Percentiles rank a stretch among this genome's conserved stretches.
Evolutionary conservation across 2,797 vertebrate genomes (phyloP).

Genomic region (Gastrophryne carolinensis): DNA sequence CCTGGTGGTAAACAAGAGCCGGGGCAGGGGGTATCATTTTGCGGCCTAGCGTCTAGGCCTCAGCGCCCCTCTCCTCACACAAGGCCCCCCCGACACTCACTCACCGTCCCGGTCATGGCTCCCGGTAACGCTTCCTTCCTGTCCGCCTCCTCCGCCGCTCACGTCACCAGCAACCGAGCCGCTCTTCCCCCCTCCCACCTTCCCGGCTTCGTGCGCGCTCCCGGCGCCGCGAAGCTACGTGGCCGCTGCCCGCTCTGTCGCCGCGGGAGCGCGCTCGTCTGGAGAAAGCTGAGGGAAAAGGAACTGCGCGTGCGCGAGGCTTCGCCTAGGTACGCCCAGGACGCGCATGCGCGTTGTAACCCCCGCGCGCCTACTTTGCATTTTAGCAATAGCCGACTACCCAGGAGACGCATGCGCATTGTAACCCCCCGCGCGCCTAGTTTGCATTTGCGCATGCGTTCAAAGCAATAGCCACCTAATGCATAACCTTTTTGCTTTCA

Average conservation of each 20-base stretch:
- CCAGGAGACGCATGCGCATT: no score
- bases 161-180: conserved; percentile 48
- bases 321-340: no score
- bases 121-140: conserved; percentile 49
- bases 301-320: neutral
- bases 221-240: conserved; percentile 49
- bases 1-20: no score
- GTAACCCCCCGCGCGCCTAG: no score
- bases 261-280: conserved; percentile 12
- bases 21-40: no score
- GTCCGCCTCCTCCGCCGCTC: conserved; percentile 45
- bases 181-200: no score
- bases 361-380: no score
- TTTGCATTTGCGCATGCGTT: no score
- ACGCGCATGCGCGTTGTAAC: no score
- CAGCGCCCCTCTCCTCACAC: neutral
- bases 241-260: conserved; percentile 44
- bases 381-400: no score
- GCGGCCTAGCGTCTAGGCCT: conserved; percentile 23
- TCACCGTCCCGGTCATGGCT: conserved; percentile 48
- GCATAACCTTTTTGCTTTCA: no score
- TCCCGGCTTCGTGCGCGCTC: conserved; percentile 44
- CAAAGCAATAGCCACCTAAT: no score
- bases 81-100: conserved; percentile 17
- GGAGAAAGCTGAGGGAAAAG: neutral